Evolutionary conservation across 1,140 invertebrate species (phyloP).

Genomic region (Drosophila parabipectinata): DNA sequence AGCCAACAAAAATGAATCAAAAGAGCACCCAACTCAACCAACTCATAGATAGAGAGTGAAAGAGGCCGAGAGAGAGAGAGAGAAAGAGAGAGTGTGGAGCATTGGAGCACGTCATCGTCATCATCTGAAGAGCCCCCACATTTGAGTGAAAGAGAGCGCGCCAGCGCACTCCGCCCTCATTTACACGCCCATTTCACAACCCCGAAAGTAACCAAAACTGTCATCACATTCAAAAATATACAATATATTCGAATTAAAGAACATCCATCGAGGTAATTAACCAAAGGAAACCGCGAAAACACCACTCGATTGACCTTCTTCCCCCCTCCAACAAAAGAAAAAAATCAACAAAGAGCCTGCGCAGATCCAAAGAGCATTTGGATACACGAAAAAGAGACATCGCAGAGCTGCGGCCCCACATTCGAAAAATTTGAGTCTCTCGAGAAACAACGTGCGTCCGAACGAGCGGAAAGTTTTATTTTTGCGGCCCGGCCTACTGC

Average conservation of each 20-base stretch:
- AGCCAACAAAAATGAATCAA: constrained; percentile 38
- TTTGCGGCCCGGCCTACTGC: constrained; percentile 16
- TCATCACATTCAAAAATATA: constrained; percentile 14
- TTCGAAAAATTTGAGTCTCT: constrained; percentile 74
- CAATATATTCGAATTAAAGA: constrained; percentile 30
- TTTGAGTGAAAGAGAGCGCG: constrained; percentile 60
- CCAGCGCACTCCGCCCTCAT: constrained; percentile 66
- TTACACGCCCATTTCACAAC: constrained; percentile 71
- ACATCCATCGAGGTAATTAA: constrained; percentile 28
- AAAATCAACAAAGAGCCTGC: constrained; percentile 47
- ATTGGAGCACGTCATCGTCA: constrained; percentile 44
- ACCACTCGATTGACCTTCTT: constrained; percentile 3
- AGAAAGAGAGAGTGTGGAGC: constrained; percentile 1
- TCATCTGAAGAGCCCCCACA: constrained; percentile 25
- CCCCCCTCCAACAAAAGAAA: neutral
- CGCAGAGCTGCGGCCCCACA: constrained; percentile 45
- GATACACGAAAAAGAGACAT: constrained; percentile 13
- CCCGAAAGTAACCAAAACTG: constrained; percentile 13
- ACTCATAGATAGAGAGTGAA: constrained; percentile 6
- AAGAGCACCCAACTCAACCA: constrained; percentile 30
- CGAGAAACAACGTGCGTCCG: constrained; percentile 76
- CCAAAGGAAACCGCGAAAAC: constrained; percentile 14
- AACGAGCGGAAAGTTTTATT: constrained; percentile 76
- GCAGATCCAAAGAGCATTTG: constrained; percentile 17
- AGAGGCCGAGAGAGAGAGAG: constrained; percentile 14